Evolutionary conservation across 2,888 invertebrate genomes (phyloP).

Genomic region (Drosophila meridiana): DNA sequence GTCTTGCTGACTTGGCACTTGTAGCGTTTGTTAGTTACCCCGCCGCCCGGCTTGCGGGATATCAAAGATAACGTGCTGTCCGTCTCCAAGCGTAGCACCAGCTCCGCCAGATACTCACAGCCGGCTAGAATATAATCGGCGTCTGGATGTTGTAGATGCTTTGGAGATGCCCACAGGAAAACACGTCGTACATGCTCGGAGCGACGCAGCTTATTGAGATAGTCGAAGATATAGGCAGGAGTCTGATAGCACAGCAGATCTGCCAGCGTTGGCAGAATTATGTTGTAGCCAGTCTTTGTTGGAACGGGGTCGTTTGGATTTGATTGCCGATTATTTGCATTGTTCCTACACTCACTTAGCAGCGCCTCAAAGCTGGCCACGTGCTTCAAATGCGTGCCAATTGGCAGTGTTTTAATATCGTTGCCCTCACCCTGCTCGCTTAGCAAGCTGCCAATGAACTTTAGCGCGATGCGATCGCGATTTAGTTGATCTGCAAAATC

Average conservation of each 20-base stretch:
- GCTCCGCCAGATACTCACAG: slow-evolving; percentile 83
- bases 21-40: slow-evolving; percentile 78
- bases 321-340: slow-evolving; percentile 34
- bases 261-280: slow-evolving; percentile 81
- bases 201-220: slow-evolving; percentile 75
- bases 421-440: slow-evolving; percentile 79
- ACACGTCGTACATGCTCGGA: slow-evolving; percentile 75
- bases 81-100: slow-evolving; percentile 77
- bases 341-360: slow-evolving; percentile 56
- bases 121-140: slow-evolving; percentile 79
- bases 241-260: slow-evolving; percentile 76
- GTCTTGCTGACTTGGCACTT: slow-evolving; percentile 73
- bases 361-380: slow-evolving; percentile 62
- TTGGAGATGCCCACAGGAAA: slow-evolving; percentile 82
- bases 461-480: slow-evolving; percentile 79
- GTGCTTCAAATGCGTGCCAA: slow-evolving; percentile 58
- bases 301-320: slow-evolving; percentile 14
- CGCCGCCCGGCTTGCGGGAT: slow-evolving; percentile 80
- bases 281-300: slow-evolving; percentile 64
- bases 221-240: slow-evolving; percentile 75
- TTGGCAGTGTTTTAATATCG: slow-evolving; percentile 67
- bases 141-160: slow-evolving; percentile 68
- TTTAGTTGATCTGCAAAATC: slow-evolving; percentile 78
- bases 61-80: slow-evolving; percentile 71
- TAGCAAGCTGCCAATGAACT: slow-evolving; percentile 77